These are phyloP conservation scores for Halictus ligatus DNA, from an alignment of 2,888 invertebrate genomes.

Conservation along the genomic window DNA sequence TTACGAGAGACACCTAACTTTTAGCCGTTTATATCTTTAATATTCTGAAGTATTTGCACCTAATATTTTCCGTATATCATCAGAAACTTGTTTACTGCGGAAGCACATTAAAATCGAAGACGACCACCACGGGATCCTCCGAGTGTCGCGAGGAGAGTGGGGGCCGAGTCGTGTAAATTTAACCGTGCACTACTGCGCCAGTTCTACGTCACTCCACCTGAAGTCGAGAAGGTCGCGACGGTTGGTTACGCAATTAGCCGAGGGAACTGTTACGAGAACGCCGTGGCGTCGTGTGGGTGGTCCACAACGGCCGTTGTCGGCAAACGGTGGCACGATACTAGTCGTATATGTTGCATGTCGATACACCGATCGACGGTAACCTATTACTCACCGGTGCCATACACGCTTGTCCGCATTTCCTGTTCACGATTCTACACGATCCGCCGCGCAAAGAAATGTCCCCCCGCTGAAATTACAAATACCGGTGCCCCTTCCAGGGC, in stretches of 20 bases:
- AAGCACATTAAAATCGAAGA: no score
- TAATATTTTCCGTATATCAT: no score
- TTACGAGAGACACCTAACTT: no score
- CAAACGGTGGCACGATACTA: constrained; percentile 67
- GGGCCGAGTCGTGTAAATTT: background rate
- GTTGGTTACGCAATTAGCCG: constrained; percentile 66
- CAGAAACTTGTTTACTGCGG: no score
- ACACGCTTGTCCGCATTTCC: constrained; percentile 52
- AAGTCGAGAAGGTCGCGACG: constrained; percentile 57
- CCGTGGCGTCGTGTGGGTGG: constrained; percentile 61
- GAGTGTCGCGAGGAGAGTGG: no score
- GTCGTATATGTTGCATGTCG: constrained; percentile 59
- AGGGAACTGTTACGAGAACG: constrained; percentile 52
- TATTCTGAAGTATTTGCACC: no score
- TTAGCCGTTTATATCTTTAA: no score
- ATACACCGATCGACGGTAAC: constrained; percentile 61
- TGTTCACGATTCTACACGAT: constrained; percentile 13
- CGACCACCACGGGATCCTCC: no score
- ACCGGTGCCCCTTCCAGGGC: background rate
- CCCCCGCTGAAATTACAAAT: background rate
- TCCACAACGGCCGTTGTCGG: constrained; percentile 45
- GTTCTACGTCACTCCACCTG: constrained; percentile 49
- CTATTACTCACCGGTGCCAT: constrained; percentile 58
- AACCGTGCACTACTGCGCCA: constrained; percentile 7
- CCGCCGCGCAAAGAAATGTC: constrained; percentile 15